Evolutionary conservation across 2,888 invertebrate species (phyloP).

Genomic region (Erebia ligea): DNA sequence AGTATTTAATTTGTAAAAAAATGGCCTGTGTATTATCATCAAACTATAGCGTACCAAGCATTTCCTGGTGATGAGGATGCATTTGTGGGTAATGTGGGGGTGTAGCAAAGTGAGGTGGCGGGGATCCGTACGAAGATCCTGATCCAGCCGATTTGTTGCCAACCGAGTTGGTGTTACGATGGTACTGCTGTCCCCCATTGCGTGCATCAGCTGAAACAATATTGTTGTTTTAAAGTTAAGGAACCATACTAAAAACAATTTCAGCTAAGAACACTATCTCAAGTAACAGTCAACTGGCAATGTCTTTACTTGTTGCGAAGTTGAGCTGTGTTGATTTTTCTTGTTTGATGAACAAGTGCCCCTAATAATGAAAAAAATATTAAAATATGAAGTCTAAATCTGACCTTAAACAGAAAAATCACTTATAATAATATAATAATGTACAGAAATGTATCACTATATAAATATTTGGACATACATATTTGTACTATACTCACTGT

Average conservation of each 20-base stretch:
- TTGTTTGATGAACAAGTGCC: too few relatives aligned
- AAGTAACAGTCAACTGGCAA: too few relatives aligned
- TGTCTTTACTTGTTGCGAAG: too few relatives aligned
- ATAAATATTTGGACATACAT: too few relatives aligned
- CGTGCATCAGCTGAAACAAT: slow-evolving; percentile 56
- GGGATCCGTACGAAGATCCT: slow-evolving; percentile 76
- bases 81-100: slow-evolving; percentile 75
- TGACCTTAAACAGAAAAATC: too few relatives aligned
- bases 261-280: neutral
- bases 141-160: slow-evolving; percentile 71
- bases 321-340: too few relatives aligned
- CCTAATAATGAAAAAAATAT: too few relatives aligned
- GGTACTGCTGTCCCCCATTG: slow-evolving; percentile 70
- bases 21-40: too few relatives aligned
- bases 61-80: slow-evolving; percentile 80
- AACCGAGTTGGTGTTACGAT: slow-evolving; percentile 64
- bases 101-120: slow-evolving; percentile 77
- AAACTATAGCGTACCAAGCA: slow-evolving; percentile 61
- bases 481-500: slow-evolving; percentile 56
- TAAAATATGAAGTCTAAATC: too few relatives aligned
- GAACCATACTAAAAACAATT: neutral
- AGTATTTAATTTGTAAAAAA: too few relatives aligned
- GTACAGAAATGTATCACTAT: too few relatives aligned
- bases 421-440: too few relatives aligned
- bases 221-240: slow-evolving; percentile 1